Percentiles rank a stretch among this genome's conserved stretches.
These are phyloP conservation scores for Drosophila paranaensis DNA, from an alignment of 2,888 invertebrate genomes.

Conservation along the genomic window DNA sequence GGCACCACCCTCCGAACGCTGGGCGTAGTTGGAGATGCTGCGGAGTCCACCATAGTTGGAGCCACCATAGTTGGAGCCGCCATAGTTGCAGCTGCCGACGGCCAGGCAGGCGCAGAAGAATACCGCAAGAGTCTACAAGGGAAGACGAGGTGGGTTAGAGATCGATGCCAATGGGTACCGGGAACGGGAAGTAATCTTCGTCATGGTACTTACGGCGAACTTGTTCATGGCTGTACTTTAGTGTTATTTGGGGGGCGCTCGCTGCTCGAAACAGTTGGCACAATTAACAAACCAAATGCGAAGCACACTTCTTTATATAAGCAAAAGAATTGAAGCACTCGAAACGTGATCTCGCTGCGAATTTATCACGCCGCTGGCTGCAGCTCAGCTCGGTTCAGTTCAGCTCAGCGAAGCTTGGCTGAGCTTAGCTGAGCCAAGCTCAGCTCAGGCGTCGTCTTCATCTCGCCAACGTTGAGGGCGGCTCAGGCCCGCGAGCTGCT, in stretches of 20 bases:
- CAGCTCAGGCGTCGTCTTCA: conserved; percentile 8
- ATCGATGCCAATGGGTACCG: background rate
- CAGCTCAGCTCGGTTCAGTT: background rate
- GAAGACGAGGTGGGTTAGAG: conserved; percentile 8
- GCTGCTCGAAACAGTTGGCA: conserved; percentile 71
- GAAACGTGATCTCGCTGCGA: conserved; percentile 76
- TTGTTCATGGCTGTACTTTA: conserved; percentile 71
- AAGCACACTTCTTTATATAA: conserved; percentile 77
- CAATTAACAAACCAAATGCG: conserved; percentile 74
- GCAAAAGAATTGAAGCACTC: conserved; percentile 66
- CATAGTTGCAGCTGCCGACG: conserved; percentile 55
- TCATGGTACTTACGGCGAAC: conserved; percentile 74
- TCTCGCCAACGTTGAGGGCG: conserved; percentile 9
- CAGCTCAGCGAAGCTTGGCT: background rate
- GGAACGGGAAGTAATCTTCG: conserved; percentile 23
- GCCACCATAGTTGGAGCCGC: conserved; percentile 28
- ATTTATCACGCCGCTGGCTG: conserved; percentile 65
- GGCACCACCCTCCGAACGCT: conserved; percentile 25
- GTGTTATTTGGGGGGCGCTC: conserved; percentile 56
- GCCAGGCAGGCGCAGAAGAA: conserved; percentile 66
- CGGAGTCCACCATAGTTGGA: conserved; percentile 28
- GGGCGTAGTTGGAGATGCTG: conserved; percentile 34
- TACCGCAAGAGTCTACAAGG: conserved; percentile 65
- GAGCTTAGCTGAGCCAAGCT: background rate
- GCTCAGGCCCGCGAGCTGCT: conserved; percentile 4